Conservation (phyloP, 2,888 invertebrate species). For the Pharmacophagus antenor region DNA sequence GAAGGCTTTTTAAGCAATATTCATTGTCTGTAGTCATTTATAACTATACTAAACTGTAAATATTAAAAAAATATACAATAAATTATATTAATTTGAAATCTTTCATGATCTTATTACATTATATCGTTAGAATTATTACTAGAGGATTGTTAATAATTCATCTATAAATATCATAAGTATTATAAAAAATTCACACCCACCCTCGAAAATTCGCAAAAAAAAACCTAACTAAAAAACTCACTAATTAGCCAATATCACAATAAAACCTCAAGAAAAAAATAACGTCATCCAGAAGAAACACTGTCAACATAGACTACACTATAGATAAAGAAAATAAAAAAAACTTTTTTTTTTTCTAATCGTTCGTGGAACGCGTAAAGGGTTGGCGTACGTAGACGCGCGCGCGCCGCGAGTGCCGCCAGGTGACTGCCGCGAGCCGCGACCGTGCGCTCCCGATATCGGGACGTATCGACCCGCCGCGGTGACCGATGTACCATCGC, state of each 20-base stretch:
- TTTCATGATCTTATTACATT: too few species aligned
- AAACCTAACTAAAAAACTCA: slow-evolving; percentile 4
- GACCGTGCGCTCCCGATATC: slow-evolving; percentile 22
- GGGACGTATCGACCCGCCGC: slow-evolving; percentile 29
- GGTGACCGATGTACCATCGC: neutral
- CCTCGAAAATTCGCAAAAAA: slow-evolving; percentile 7
- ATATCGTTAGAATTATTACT: too few species aligned
- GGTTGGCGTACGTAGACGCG: slow-evolving; percentile 5
- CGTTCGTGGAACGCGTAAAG: slow-evolving; percentile 3
- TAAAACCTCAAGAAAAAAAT: slow-evolving; percentile 28
- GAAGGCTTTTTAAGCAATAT: too few species aligned
- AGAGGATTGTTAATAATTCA: too few species aligned
- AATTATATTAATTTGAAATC: too few species aligned
- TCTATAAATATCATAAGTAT: too few species aligned
- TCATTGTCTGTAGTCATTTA: too few species aligned
- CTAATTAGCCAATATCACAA: slow-evolving; percentile 9
- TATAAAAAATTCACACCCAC: slow-evolving; percentile 3
- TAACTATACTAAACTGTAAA: too few species aligned
- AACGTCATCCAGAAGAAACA: slow-evolving; percentile 17
- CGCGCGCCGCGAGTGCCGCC: slow-evolving; percentile 14
- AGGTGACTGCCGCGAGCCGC: slow-evolving; percentile 25
- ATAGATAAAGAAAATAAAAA: slow-evolving; percentile 12
- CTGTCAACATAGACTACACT: slow-evolving; percentile 26
- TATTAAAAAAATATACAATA: too few species aligned
- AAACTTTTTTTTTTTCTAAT: slow-evolving; percentile 5